Evolutionary conservation across 1,140 invertebrate species (phyloP), one percentile per base, ranked within the genome.

Genomic region (Sipha flava): DNA sequence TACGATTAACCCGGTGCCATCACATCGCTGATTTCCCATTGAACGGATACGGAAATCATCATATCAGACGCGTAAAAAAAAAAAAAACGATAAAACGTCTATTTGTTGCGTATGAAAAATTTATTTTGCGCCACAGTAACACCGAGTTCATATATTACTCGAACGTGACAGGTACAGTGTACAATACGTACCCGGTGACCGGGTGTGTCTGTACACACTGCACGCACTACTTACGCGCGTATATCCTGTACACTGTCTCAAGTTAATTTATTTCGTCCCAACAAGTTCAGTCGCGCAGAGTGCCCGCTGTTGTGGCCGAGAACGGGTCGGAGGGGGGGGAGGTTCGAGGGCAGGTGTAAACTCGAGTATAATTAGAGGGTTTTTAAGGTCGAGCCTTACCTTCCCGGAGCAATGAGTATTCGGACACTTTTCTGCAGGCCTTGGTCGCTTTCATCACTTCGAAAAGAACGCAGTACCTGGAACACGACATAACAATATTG

Each of bases 391-490:
- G 37, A 26, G 12, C 72, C 83, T 86, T 86, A 92, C 93, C 92
- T 90, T 94, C 92, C 83, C 89, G 86, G 79, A 94, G 85, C 2
- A 89, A 84, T 79, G 89, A 89, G 83, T 92, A 92, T 26, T 88
- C 89, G 9, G 89, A 87, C 84, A 93, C 89, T 81, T 91, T 90
- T 83, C 91, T 90, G 84, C 93, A 95, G 3, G 91, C 91, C 82
- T 93, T 93, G 5, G 92, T 91, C 4, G 92, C 90, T 85, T 94
- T 94, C 52, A 91, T 87, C 18, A 95, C 90, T 85, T 93, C 91
- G 83, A 93, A 95, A 82, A 93, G 90, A 5, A 94, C 91, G 84
- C 92, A 94, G 84, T 94, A 94, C 84, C 93, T 94, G 89, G 31
- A 90, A 82, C 85, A 84, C 81, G 84, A 81, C 81, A 3, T 6